Base-by-base conservation (phyloP, 2,888 invertebrate species). In the Reticulitermes lucifugus region DNA sequence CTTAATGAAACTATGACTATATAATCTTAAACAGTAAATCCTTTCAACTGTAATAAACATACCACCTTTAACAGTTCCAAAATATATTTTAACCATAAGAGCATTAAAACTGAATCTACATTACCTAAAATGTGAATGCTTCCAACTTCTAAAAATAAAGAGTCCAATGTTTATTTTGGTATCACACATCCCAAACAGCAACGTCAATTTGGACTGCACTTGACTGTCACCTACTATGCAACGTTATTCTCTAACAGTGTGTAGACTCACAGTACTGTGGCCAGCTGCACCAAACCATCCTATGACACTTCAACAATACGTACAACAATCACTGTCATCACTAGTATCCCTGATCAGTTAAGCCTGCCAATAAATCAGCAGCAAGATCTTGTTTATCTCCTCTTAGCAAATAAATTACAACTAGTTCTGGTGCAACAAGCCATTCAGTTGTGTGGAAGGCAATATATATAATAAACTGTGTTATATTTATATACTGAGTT, bases 171-270 rank as follows among this genome's bases (percentile, higher is more conserved):
- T 60, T 65, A 22, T 51, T 65, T 70, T 10, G 43, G 41, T 41
- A 81, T 81, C 51, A 65, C 41, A 81, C 35, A 41, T 41, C 43
- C n/a, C 65, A 81, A 81, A 41, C 1, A 29, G 46, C 81, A 65
- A 81, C 41, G 70, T 43, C 65, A 81, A 65, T 81, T 81, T 81
- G 81, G 70, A 81, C 43, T 81, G 81, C 81, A 70, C 81, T 81
- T 70, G 70, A 81, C n/a, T 46, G 46, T 77, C 35, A 81, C 18
- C 81, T 81, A 81, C 60, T 43, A 81, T 65, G 81, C 70, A 65
- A 70, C 70, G 70, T 81, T 65, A 81, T 81, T n/a, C n/a, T 77
- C 46, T 81, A 81, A 81, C 81, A 81, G 70, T 81, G n/a, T 81
- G 70, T 81, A 70, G 60, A 43, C 43, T 46, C 81, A 81, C 46